Percentiles rank a stretch among this genome's conserved stretches.
Conservation (phyloP, 2,888 invertebrate genomes). For the Drosophila prolongata region DNA sequence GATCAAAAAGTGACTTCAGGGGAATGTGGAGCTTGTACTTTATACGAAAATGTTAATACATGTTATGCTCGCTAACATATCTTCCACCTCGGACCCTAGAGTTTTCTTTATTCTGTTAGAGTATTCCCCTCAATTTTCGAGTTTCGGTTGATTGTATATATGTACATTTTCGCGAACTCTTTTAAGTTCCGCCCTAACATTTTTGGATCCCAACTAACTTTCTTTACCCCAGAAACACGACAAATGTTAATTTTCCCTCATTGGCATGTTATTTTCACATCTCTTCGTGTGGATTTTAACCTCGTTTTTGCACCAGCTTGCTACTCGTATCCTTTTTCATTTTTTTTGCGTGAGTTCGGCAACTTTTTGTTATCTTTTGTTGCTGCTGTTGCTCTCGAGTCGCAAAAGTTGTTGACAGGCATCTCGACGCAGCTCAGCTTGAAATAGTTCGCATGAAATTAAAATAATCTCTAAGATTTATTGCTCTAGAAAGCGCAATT, state of each 20-base stretch:
- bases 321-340: constrained; percentile 21
- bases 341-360: constrained; percentile 42
- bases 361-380: constrained; percentile 66
- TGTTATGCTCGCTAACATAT: not conserved
- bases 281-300: constrained; percentile 66
- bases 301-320: constrained; percentile 46
- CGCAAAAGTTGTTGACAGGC: constrained; percentile 77
- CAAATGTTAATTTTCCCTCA: not conserved
- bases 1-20: not conserved
- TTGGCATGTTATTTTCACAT: constrained; percentile 7
- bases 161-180: not conserved
- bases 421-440: constrained; percentile 53
- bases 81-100: not conserved
- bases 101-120: too few species aligned
- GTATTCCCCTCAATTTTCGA: not conserved
- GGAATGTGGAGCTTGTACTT: constrained; percentile 1
- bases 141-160: too few species aligned
- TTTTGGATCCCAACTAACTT: not conserved
- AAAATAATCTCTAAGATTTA: constrained; percentile 78
- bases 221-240: not conserved
- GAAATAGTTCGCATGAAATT: constrained; percentile 77
- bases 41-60: not conserved
- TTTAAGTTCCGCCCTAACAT: not conserved
- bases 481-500: constrained; percentile 52
- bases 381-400: constrained; percentile 49